phyloP scores from a whole-genome alignment of 1,140 invertebrate genomes.

The Lycorma delicatula region DNA sequence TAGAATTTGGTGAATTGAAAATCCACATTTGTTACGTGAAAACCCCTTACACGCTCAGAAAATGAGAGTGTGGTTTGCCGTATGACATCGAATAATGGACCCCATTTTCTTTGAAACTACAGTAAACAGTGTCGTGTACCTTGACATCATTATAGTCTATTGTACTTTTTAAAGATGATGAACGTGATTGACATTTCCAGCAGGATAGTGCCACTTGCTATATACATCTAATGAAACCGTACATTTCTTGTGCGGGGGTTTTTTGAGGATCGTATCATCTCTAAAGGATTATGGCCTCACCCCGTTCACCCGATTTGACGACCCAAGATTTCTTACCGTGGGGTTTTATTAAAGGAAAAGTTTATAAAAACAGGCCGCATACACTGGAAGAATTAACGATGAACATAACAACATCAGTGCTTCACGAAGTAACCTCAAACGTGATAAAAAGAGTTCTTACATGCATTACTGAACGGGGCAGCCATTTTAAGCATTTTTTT shows the following conservation, averaged over 20 bases:
- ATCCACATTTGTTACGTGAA: too few relatives aligned
- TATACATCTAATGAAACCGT: background rate
- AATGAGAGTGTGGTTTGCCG: constrained; percentile 1
- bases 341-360: constrained; percentile 24
- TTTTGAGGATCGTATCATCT: background rate
- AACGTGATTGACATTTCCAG: background rate
- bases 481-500: too few relatives aligned
- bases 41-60: background rate
- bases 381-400: constrained; percentile 13
- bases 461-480: too few relatives aligned
- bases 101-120: background rate
- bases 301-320: constrained; percentile 27
- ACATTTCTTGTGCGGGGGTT: background rate
- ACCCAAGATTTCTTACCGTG: constrained; percentile 26
- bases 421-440: too few relatives aligned
- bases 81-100: background rate
- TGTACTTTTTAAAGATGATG: background rate
- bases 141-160: background rate
- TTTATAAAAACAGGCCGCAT: constrained; percentile 20
- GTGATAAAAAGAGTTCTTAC: too few relatives aligned
- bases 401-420: background rate
- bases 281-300: constrained; percentile 19
- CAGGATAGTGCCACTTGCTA: background rate
- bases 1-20: too few relatives aligned
- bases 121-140: background rate